Evolutionary conservation across 2,888 invertebrate genomes (phyloP).

Genomic region (Orchesellides sinensis): DNA sequence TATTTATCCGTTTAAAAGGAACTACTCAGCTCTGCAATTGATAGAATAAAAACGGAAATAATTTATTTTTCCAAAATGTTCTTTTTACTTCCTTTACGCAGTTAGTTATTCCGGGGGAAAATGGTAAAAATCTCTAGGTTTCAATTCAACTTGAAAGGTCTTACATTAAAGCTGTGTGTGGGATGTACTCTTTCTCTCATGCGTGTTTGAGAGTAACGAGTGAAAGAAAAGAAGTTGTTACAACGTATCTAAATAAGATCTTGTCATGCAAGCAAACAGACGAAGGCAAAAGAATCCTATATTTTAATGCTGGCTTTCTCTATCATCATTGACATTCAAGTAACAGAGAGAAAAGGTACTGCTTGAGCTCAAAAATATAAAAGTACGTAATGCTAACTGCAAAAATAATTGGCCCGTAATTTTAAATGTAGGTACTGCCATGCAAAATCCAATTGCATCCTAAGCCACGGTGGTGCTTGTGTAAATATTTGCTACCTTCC

Average conservation of each 20-base stretch:
- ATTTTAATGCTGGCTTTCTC: background rate
- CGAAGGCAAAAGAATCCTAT: background rate
- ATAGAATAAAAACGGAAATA: constrained; percentile 39
- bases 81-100: constrained; percentile 9
- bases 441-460: too few relatives aligned
- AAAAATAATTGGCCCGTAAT: too few relatives aligned
- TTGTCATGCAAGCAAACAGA: constrained; percentile 49
- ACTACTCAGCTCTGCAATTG: background rate
- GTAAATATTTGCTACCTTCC: too few relatives aligned
- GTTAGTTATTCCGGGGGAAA: constrained; percentile 18
- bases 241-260: constrained; percentile 59
- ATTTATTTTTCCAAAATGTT: constrained; percentile 37
- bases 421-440: too few relatives aligned
- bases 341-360: too few relatives aligned
- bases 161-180: constrained; percentile 19
- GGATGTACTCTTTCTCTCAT: background rate
- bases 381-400: too few relatives aligned
- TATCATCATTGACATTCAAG: too few relatives aligned
- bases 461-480: too few relatives aligned
- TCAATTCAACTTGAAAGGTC: constrained; percentile 30
- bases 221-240: background rate
- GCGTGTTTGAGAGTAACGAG: background rate
- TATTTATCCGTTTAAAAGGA: too few relatives aligned
- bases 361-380: too few relatives aligned
- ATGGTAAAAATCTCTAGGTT: constrained; percentile 28